Conservation (phyloP, 2,888 invertebrate species). For the Silvanus unidentatus region DNA sequence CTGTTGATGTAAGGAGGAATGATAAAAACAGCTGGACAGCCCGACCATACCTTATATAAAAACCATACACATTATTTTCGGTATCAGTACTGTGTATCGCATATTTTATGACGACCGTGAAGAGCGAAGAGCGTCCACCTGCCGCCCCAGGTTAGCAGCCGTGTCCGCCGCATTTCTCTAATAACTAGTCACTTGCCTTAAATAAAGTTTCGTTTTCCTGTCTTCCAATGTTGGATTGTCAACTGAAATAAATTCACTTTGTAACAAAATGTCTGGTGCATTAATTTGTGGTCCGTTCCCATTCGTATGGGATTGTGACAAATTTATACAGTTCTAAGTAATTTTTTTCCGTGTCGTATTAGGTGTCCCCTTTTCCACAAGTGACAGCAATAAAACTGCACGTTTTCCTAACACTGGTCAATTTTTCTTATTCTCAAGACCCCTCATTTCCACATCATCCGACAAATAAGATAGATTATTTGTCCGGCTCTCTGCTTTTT, state of each 20-base stretch:
- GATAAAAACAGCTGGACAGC: not conserved
- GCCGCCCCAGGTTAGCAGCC: conserved; percentile 26
- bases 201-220: too few species aligned
- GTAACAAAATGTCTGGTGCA: too few species aligned
- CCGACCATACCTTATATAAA: conserved; percentile 3
- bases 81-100: conserved; percentile 23
- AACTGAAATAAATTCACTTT: too few species aligned
- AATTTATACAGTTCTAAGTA: too few species aligned
- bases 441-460: conserved; percentile 42
- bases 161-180: too few species aligned
- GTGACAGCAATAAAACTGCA: not conserved
- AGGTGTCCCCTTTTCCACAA: too few species aligned
- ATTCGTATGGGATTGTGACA: too few species aligned
- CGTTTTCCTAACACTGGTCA: conserved; percentile 19
- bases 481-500: too few species aligned
- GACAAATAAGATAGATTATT: conserved; percentile 46
- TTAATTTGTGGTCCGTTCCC: too few species aligned
- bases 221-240: too few species aligned
- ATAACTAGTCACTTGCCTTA: too few species aligned
- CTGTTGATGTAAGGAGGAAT: not conserved
- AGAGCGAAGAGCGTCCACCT: conserved; percentile 19
- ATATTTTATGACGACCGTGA: conserved; percentile 29
- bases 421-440: conserved; percentile 39
- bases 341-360: too few species aligned
- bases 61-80: conserved; percentile 18